phyloP scores from a whole-genome alignment of 2,797 vertebrate species.

The Gymnopithys bicolor region DNA sequence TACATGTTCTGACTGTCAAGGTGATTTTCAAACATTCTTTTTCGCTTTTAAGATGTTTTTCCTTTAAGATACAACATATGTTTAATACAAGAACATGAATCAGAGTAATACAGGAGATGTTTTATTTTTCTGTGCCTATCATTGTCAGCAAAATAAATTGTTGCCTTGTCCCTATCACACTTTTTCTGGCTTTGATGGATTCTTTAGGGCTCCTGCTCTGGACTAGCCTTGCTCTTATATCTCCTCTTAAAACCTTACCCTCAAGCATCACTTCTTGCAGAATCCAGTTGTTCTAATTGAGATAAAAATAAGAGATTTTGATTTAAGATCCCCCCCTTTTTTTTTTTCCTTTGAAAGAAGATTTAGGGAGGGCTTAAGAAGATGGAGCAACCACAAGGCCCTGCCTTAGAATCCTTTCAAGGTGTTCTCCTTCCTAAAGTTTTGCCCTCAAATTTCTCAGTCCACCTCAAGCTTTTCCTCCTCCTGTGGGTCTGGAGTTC shows the following conservation, averaged over 20 bases:
- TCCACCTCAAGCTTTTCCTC: background rate
- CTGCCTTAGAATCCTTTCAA: background rate
- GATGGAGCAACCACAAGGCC: background rate
- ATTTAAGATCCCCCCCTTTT: background rate
- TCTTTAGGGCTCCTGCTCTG: background rate
- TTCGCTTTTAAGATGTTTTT: background rate
- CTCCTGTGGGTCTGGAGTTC: background rate
- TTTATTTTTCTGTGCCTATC: background rate
- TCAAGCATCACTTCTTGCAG: background rate
- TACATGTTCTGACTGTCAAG: background rate
- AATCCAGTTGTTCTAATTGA: background rate
- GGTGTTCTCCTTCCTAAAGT: background rate
- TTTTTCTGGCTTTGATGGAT: background rate
- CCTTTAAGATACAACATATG: background rate
- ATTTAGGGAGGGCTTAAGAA: background rate
- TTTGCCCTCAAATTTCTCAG: background rate
- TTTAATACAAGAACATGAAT: background rate
- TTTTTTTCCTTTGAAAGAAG: accelerated
- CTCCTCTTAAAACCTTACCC: background rate
- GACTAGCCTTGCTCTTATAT: background rate
- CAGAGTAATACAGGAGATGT: background rate
- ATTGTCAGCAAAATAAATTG: background rate
- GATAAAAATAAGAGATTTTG: background rate
- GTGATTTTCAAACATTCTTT: background rate
- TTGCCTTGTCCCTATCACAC: background rate